Percentiles rank a stretch among this genome's conserved stretches.
Evolutionary conservation across 30 jellyfish, hydroid and myxozoan genomes (phyloP).

Genomic region (Rhopilema esculentum): DNA sequence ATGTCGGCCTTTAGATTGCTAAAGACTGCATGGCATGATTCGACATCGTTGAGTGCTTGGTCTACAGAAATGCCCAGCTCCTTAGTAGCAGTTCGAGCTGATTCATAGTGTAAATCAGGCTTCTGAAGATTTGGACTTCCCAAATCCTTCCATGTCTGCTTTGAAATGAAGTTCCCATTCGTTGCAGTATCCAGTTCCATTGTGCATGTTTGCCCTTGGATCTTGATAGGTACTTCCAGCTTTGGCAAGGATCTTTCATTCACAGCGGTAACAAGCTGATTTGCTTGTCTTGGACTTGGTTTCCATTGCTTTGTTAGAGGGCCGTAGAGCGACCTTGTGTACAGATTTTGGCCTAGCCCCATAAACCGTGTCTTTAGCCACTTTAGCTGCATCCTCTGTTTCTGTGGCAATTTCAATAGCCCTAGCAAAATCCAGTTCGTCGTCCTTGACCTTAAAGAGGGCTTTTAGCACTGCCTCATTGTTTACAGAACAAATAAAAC

Average conservation of each 20-base stretch:
- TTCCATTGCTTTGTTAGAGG: background rate
- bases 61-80: no score
- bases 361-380: slow-evolving; percentile 34
- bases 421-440: slow-evolving; percentile 27
- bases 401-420: slow-evolving; percentile 39
- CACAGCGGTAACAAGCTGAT: slow-evolving; percentile 7
- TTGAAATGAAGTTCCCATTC: no score
- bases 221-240: no score
- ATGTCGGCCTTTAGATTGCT: no score
- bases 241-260: background rate
- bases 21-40: no score
- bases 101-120: no score
- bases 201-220: no score
- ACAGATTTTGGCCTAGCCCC: slow-evolving; percentile 8
- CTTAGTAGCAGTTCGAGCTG: no score
- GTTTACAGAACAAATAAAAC: slow-evolving; percentile 36
- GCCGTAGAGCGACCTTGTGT: background rate
- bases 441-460: slow-evolving; percentile 28
- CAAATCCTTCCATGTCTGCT: no score
- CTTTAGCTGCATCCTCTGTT: slow-evolving; percentile 54
- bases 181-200: no score
- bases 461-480: slow-evolving; percentile 59
- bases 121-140: no score
- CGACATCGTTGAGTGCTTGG: no score
- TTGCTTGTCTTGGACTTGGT: background rate